phyloP scores from a whole-genome alignment of 2,888 invertebrate species.

The Gerosis bhagava region DNA sequence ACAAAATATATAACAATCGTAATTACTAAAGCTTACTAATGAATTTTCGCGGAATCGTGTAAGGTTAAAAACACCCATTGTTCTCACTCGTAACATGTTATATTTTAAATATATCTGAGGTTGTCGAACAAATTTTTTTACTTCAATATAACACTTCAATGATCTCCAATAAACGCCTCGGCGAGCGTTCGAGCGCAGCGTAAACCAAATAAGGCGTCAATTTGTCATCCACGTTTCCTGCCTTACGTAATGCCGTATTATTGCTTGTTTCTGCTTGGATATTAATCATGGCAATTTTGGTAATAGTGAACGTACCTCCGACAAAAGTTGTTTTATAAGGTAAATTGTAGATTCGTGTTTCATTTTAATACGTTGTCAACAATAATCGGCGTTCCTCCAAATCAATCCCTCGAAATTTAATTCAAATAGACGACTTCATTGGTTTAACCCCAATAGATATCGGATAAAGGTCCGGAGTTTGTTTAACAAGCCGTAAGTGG shows the following conservation, averaged over 20 bases:
- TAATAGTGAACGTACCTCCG: too few species aligned
- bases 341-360: too few species aligned
- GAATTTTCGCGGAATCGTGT: too few species aligned
- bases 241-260: slow-evolving; percentile 13
- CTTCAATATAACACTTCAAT: slow-evolving; percentile 5
- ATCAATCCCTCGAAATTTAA: slow-evolving; percentile 56
- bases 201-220: slow-evolving; percentile 14
- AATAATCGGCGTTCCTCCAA: too few species aligned
- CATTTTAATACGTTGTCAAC: too few species aligned
- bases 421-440: slow-evolving; percentile 73
- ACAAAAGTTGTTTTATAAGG: too few species aligned
- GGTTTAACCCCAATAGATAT: slow-evolving; percentile 67
- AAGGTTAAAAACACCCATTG: too few species aligned
- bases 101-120: background rate
- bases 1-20: too few species aligned
- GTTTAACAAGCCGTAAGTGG: slow-evolving; percentile 55
- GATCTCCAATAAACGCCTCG: slow-evolving; percentile 7
- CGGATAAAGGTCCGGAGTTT: slow-evolving; percentile 59
- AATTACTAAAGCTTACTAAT: too few species aligned
- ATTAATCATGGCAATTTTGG: too few species aligned
- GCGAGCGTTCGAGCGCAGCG: slow-evolving; percentile 5
- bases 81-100: too few species aligned
- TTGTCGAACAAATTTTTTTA: slow-evolving; percentile 1
- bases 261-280: slow-evolving; percentile 4
- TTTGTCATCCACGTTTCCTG: slow-evolving; percentile 20